A percentile compares a stretch with the other conserved stretches of the same genome.
These are phyloP conservation scores for Leptobrachium ailaonicum DNA, from an alignment of 2,113 vertebrate species.

Conservation along the genomic window DNA sequence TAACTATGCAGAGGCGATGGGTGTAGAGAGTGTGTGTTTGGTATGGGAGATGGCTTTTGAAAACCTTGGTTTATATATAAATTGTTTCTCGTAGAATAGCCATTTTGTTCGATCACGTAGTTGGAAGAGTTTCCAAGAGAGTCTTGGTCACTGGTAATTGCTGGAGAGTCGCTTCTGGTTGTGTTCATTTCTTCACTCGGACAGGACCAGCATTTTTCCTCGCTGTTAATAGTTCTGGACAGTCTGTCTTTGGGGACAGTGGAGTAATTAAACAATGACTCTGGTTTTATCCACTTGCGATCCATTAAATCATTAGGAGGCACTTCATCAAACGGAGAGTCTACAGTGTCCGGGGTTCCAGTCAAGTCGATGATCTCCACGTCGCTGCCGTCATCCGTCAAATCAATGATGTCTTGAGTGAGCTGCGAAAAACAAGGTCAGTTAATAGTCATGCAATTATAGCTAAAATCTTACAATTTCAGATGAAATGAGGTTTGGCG, in stretches of 20 bases:
- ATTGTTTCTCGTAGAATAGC: background rate
- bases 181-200: background rate
- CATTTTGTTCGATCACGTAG: background rate
- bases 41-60: background rate
- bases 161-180: constrained; percentile 48
- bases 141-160: constrained; percentile 57
- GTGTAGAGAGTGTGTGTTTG: background rate
- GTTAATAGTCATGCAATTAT: background rate
- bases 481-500: no score
- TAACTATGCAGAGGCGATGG: constrained; percentile 16
- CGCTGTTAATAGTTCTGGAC: background rate
- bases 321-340: background rate
- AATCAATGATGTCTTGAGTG: constrained; percentile 72
- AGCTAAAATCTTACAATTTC: no score
- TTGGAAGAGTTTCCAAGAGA: constrained; percentile 52
- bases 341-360: constrained; percentile 53
- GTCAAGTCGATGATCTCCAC: constrained; percentile 67
- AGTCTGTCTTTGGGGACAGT: background rate
- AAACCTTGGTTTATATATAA: background rate
- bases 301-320: no score
- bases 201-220: background rate
- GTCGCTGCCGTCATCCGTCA: constrained; percentile 63
- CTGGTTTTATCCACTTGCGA: background rate
- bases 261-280: background rate
- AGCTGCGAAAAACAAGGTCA: background rate